Conservation (phyloP, 1,140 invertebrate species). For the Pachyrhynchus sulphureomaculatus region DNA sequence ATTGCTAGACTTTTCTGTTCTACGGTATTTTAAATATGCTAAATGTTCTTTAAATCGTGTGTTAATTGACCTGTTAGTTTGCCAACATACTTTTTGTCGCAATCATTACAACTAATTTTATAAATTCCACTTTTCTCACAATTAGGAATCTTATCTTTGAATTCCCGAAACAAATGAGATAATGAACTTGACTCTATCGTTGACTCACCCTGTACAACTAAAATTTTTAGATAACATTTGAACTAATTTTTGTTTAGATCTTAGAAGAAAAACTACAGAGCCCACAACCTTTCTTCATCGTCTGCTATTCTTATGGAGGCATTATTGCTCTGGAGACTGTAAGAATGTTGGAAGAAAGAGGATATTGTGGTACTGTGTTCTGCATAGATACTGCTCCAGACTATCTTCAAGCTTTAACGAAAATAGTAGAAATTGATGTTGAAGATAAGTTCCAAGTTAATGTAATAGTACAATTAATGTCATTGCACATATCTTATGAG, state of each 20-base stretch:
- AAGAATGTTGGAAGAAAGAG: constrained; percentile 57
- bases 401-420: constrained; percentile 55
- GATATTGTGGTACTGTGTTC: constrained; percentile 56
- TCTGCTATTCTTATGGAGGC: constrained; percentile 66
- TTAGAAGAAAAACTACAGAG: not conserved
- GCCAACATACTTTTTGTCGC: too few relatives aligned
- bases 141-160: too few relatives aligned
- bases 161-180: too few relatives aligned
- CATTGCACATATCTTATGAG: constrained; percentile 52
- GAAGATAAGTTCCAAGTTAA: constrained; percentile 57
- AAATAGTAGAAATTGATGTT: constrained; percentile 46
- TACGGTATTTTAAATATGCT: too few relatives aligned
- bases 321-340: constrained; percentile 59
- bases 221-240: too few relatives aligned
- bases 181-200: too few relatives aligned
- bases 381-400: constrained; percentile 61
- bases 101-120: too few relatives aligned
- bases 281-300: constrained; percentile 41
- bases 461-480: constrained; percentile 55
- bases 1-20: too few relatives aligned
- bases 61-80: too few relatives aligned
- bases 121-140: too few relatives aligned
- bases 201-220: too few relatives aligned
- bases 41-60: too few relatives aligned
- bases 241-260: constrained; percentile 18